These are phyloP conservation scores for Tiaroga cobitis DNA, from an alignment of 2,797 vertebrate species.

Conservation along the genomic window DNA sequence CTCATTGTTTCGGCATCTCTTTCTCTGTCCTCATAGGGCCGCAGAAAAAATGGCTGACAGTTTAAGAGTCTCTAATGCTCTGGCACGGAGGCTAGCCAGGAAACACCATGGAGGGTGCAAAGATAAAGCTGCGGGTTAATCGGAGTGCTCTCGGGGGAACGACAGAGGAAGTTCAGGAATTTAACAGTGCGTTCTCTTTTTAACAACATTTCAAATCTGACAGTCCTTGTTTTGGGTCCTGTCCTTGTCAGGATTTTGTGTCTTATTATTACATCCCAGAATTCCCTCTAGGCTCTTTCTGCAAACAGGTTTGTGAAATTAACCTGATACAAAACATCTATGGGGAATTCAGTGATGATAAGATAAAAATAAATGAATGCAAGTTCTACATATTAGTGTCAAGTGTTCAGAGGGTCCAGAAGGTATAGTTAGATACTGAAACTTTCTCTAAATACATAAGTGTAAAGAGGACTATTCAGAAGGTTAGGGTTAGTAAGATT, in stretches of 20 bases:
- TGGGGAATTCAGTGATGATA: slow-evolving; percentile 15
- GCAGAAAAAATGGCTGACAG: slow-evolving; percentile 50
- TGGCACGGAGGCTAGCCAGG: slow-evolving; percentile 20
- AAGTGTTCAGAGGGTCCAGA: slow-evolving; percentile 6
- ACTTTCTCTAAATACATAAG: background rate
- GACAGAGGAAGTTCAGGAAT: slow-evolving; percentile 28
- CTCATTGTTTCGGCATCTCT: slow-evolving; percentile 49
- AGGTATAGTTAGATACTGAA: slow-evolving; percentile 7
- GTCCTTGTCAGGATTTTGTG: slow-evolving; percentile 37
- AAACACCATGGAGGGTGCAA: slow-evolving; percentile 29
- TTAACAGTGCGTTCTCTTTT: slow-evolving; percentile 17
- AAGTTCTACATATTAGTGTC: slow-evolving; percentile 20
- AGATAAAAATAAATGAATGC: background rate
- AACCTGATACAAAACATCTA: slow-evolving; percentile 15
- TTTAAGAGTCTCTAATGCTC: slow-evolving; percentile 54
- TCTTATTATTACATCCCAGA: slow-evolving; percentile 8
- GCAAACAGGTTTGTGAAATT: slow-evolving; percentile 23
- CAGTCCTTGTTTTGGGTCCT: slow-evolving; percentile 7
- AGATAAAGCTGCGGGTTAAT: slow-evolving; percentile 42
- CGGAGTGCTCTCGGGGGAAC: slow-evolving; percentile 26
- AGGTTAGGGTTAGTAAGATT: background rate
- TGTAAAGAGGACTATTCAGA: background rate
- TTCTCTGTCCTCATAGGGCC: slow-evolving; percentile 28
- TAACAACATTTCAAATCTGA: slow-evolving; percentile 19
- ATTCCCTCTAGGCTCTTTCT: slow-evolving; percentile 8